Evolutionary conservation across 1,140 invertebrate species (phyloP).

Genomic region (Drosophila prosaltans): DNA sequence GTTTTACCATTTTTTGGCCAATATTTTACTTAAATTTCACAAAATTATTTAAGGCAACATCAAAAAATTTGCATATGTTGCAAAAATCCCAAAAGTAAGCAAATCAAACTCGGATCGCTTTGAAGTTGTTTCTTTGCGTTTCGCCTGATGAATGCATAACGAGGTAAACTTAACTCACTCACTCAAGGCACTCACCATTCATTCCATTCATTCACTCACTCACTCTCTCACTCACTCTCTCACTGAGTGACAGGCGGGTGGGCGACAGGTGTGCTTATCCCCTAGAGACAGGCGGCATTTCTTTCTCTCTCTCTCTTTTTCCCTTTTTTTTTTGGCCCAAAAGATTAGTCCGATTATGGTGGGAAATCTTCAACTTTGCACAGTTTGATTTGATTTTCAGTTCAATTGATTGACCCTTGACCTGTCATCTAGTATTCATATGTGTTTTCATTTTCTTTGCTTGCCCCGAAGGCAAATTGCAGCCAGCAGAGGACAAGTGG

Average conservation of each 20-base stretch:
- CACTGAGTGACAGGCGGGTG: background rate
- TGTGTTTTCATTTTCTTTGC: background rate
- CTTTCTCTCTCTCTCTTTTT: background rate
- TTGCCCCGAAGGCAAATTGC: slow-evolving; percentile 29
- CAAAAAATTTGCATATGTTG: slow-evolving; percentile 45
- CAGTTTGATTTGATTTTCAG: slow-evolving; percentile 50
- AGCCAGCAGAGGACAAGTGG: slow-evolving; percentile 59
- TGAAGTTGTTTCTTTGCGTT: slow-evolving; percentile 46
- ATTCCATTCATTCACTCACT: slow-evolving; percentile 6
- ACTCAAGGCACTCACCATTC: slow-evolving; percentile 4
- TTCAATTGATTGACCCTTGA: slow-evolving; percentile 60
- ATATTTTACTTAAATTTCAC: background rate
- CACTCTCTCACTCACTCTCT: background rate
- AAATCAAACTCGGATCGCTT: slow-evolving; percentile 33
- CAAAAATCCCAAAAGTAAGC: slow-evolving; percentile 25
- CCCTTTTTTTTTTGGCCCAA: slow-evolving; percentile 23
- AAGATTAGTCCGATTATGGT: slow-evolving; percentile 41
- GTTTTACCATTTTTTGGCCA: background rate
- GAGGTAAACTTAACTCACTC: slow-evolving; percentile 10
- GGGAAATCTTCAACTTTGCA: slow-evolving; percentile 14
- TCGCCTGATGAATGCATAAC: slow-evolving; percentile 44
- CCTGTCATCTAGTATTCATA: slow-evolving; percentile 32
- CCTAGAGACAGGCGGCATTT: slow-evolving; percentile 20
- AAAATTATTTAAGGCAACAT: slow-evolving; percentile 8
- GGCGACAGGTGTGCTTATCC: slow-evolving; percentile 3